Percentiles rank a stretch among this genome's conserved stretches.
These are phyloP conservation scores for Synaphobranchus kaupii DNA, from an alignment of 2,797 vertebrate genomes.

Conservation along the genomic window DNA sequence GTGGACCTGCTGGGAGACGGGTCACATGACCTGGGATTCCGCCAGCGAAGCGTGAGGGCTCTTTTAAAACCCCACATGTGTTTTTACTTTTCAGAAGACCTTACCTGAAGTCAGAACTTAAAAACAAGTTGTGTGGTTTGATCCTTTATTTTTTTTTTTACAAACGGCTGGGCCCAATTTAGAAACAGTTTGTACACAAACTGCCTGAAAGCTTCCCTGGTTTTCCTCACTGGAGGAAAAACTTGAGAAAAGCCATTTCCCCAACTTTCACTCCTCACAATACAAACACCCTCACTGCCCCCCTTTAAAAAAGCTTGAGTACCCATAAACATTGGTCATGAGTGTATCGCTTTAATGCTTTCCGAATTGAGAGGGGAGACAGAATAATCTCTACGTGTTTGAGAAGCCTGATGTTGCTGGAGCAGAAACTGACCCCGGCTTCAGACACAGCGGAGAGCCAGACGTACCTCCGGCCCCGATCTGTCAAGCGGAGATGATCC, in stretches of 20 bases:
- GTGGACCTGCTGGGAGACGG: constrained; percentile 61
- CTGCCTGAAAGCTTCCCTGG: not conserved
- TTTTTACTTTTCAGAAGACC: constrained; percentile 18
- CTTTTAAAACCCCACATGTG: constrained; percentile 18
- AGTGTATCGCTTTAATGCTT: not conserved
- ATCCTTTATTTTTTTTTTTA: constrained; percentile 5
- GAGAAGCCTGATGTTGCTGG: not conserved
- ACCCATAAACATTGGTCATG: not conserved
- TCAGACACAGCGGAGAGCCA: constrained; percentile 50
- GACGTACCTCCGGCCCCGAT: constrained; percentile 28
- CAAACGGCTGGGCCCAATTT: constrained; percentile 23
- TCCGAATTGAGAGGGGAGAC: not conserved
- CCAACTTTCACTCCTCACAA: not conserved
- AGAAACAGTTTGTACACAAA: constrained; percentile 29
- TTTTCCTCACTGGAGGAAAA: constrained; percentile 6
- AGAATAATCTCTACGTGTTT: not conserved
- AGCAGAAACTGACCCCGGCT: not conserved
- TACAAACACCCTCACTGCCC: not conserved
- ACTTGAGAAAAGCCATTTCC: not conserved
- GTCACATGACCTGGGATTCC: constrained; percentile 66
- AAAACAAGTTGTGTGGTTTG: constrained; percentile 21
- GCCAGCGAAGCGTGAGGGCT: constrained; percentile 16
- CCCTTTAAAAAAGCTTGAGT: not conserved
- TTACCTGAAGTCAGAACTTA: constrained; percentile 34
- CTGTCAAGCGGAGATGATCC: constrained; percentile 39